A percentile compares a stretch with the other conserved stretches of the same genome.
phyloP scores from a whole-genome alignment of 2,113 vertebrate genomes.

The Mellivora capensis region DNA sequence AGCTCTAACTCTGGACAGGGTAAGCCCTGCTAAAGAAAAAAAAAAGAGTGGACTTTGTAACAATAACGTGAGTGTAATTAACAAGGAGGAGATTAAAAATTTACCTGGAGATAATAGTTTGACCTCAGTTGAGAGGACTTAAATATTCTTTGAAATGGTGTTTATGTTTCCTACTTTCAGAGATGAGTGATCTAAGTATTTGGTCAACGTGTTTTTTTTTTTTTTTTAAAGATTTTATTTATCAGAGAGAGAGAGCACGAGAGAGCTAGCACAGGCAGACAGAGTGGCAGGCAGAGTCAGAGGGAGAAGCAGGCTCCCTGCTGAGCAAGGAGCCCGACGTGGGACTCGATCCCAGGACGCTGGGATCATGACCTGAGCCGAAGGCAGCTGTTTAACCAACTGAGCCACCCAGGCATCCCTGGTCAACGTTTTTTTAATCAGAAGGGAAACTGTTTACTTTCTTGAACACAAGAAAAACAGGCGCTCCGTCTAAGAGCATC shows the following conservation, averaged over 20 bases:
- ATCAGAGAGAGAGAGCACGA: no score
- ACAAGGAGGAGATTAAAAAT: background rate
- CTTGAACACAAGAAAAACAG: background rate
- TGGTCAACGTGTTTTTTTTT: background rate
- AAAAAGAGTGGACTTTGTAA: background rate
- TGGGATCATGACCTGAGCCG: no score
- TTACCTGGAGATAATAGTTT: background rate
- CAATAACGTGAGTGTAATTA: background rate
- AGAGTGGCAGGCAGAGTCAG: no score
- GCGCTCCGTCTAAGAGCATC: background rate
- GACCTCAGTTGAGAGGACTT: background rate
- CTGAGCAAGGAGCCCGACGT: no score
- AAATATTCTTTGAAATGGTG: constrained; percentile 17
- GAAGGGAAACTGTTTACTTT: background rate
- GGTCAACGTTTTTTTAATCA: background rate
- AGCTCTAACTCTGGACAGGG: background rate
- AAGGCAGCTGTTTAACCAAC: no score
- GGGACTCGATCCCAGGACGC: no score
- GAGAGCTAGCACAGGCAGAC: no score
- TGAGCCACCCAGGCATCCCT: no score
- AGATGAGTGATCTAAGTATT: background rate
- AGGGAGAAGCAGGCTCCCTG: no score
- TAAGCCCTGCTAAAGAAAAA: background rate
- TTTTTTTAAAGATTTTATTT: no score
- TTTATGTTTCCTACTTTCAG: background rate